Evolutionary conservation across 2,797 vertebrate species (phyloP).

Genomic region (Hypotaenidia okinawae): DNA sequence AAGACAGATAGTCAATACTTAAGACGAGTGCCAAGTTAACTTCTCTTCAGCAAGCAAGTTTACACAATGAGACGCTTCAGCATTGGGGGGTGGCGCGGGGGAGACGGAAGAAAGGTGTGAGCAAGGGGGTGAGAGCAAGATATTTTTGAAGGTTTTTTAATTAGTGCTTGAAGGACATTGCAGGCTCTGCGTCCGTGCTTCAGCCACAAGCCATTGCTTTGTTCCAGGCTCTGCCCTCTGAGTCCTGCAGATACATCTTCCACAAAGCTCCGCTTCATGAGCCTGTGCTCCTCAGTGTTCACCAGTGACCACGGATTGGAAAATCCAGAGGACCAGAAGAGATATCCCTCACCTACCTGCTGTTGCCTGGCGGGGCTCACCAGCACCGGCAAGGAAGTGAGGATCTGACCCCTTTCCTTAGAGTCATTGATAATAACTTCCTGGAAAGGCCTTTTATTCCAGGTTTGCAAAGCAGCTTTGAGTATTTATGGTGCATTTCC

Average conservation of each 20-base stretch:
- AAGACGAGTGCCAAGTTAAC: slow-evolving; percentile 85
- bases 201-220: slow-evolving; percentile 1
- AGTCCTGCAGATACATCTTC: not conserved
- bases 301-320: rapidly evolving
- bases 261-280: not conserved
- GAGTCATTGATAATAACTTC: slow-evolving; percentile 76
- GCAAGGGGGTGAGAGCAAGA: slow-evolving; percentile 6
- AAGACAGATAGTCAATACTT: slow-evolving; percentile 85
- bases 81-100: not conserved
- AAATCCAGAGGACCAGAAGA: not conserved
- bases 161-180: slow-evolving; percentile 55
- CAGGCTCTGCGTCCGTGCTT: not conserved
- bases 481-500: slow-evolving; percentile 64
- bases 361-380: not conserved
- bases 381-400: not conserved
- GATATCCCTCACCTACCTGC: slow-evolving; percentile 21
- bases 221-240: not conserved
- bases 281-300: not conserved
- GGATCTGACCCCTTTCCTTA: slow-evolving; percentile 72
- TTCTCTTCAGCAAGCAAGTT: slow-evolving; percentile 82
- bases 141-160: slow-evolving; percentile 47
- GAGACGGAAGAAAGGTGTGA: slow-evolving; percentile 35
- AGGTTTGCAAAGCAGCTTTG: slow-evolving; percentile 46
- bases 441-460: slow-evolving; percentile 69
- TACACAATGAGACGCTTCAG: slow-evolving; percentile 72